Conservation (phyloP, 2,888 invertebrate species). For the Acrocera orbiculus region DNA sequence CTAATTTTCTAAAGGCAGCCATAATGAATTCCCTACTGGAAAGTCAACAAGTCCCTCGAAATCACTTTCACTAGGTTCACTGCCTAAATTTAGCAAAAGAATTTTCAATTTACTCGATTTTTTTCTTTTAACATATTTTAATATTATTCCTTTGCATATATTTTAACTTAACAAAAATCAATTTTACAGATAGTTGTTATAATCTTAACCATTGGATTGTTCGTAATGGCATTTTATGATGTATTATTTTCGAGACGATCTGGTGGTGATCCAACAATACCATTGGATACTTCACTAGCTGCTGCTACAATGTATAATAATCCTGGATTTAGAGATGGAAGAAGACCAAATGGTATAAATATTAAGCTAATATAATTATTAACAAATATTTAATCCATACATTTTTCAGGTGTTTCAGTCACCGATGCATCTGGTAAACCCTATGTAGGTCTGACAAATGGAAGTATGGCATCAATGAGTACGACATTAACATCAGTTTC, state of each 20-base stretch:
- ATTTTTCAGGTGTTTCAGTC: slow-evolving; percentile 51
- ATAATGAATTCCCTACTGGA: no score
- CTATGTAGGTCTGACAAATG: slow-evolving; percentile 45
- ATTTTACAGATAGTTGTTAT: slow-evolving; percentile 57
- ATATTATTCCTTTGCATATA: no score
- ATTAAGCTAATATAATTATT: not conserved
- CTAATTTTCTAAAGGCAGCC: no score
- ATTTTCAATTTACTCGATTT: not conserved
- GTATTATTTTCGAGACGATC: slow-evolving; percentile 54
- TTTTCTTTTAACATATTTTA: not conserved
- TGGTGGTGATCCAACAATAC: slow-evolving; percentile 64
- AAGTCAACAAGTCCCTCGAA: no score
- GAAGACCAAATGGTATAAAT: slow-evolving; percentile 30
- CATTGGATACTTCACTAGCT: slow-evolving; percentile 35
- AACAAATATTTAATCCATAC: not conserved
- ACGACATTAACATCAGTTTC: slow-evolving; percentile 52
- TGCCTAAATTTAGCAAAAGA: no score
- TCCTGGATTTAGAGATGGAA: slow-evolving; percentile 65
- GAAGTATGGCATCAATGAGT: slow-evolving; percentile 54
- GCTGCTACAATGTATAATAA: slow-evolving; percentile 66
- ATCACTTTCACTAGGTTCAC: no score
- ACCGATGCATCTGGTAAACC: slow-evolving; percentile 77
- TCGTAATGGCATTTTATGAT: slow-evolving; percentile 65
- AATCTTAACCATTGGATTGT: slow-evolving; percentile 52
- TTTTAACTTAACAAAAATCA: no score